Percentiles rank a stretch among this genome's conserved stretches.
These are phyloP conservation scores for Arge pagana DNA, from an alignment of 2,888 invertebrate genomes.

Conservation along the genomic window DNA sequence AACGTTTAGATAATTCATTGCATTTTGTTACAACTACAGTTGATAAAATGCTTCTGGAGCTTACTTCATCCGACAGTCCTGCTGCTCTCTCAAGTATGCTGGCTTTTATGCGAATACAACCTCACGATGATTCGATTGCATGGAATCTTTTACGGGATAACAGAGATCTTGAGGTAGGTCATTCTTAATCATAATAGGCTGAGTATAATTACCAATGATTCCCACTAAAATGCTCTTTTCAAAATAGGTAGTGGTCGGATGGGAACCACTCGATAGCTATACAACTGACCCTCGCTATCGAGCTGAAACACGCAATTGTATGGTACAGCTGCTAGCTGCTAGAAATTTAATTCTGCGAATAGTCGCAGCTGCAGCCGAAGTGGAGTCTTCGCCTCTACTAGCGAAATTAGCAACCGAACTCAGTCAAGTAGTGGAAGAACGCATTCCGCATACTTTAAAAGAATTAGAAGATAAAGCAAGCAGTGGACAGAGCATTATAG, in stretches of 20 bases:
- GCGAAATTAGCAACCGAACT: conserved; percentile 42
- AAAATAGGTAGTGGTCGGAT: conserved; percentile 50
- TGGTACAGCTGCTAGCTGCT: conserved; percentile 46
- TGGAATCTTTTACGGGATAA: conserved; percentile 52
- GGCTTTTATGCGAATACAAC: conserved; percentile 48
- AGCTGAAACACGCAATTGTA: conserved; percentile 49
- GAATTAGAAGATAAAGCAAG: conserved; percentile 33
- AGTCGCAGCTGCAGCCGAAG: conserved; percentile 44
- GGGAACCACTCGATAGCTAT: conserved; percentile 47
- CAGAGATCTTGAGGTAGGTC: conserved; percentile 50
- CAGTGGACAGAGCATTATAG: conserved; percentile 46
- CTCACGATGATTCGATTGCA: conserved; percentile 46
- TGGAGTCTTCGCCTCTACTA: conserved; percentile 41
- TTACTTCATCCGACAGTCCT: conserved; percentile 56
- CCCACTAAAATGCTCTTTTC: background rate
- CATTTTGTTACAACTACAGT: conserved; percentile 72
- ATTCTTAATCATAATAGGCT: background rate
- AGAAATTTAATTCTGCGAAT: conserved; percentile 50
- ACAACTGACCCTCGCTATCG: conserved; percentile 44
- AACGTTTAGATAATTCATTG: conserved; percentile 79
- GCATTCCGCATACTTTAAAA: conserved; percentile 41
- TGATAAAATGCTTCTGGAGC: conserved; percentile 73
- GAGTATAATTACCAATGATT: conserved; percentile 10
- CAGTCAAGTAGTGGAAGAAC: conserved; percentile 40
- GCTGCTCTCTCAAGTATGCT: conserved; percentile 42